Base-by-base conservation (phyloP, 2,797 vertebrate genomes). In the Typhlichthys subterraneus region DNA sequence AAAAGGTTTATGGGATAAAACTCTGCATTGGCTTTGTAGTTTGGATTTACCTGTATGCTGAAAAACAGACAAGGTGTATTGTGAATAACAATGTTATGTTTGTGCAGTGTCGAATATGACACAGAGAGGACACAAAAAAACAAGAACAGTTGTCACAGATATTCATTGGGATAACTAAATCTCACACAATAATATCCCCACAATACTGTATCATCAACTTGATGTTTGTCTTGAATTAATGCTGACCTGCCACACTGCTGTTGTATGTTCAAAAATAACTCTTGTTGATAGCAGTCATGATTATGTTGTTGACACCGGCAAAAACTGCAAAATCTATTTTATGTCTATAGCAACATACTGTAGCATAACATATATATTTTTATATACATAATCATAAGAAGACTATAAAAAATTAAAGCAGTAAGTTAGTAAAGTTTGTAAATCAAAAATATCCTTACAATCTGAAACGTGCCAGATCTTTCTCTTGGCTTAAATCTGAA, bases 401-500 rank as follows among this genome's bases (percentile, higher is more conserved):
- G 6, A 38, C 38, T 9, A 7, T 6, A 57, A 11, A 23, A 4
- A 29, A 29, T 29, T 4, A 29, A 29, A 29, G 23, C 23, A 29
- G 23, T 29, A 29, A 29, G 23, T 29, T 4, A 61, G 14, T 46
- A 56, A 4, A 15, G 8, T 45, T 67, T 59, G 14, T 59, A 47
- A 72, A 66, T 66, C 15, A 46, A 15, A 65, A 4, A 19, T 53
- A 47, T 73, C 65, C 50, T 51, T 76, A 76, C 29, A 14, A 65
- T 29, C 53, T 23, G n/a, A 53, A 54, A 65, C 52, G 52, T 15
- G 52, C 8, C 29, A 60, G 61, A 47, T 59, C 1, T 23, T 45
- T 57, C 10, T 45, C 45, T 73, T 75, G 57, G 54, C 69, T 64
- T 49, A 23, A 31, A 42, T 17, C 52, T 7, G 45, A 31, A 1